Evolutionary conservation across 2,113 vertebrate genomes (phyloP), one percentile per base, ranked within the genome.

Genomic region (Plotosus lineatus): DNA sequence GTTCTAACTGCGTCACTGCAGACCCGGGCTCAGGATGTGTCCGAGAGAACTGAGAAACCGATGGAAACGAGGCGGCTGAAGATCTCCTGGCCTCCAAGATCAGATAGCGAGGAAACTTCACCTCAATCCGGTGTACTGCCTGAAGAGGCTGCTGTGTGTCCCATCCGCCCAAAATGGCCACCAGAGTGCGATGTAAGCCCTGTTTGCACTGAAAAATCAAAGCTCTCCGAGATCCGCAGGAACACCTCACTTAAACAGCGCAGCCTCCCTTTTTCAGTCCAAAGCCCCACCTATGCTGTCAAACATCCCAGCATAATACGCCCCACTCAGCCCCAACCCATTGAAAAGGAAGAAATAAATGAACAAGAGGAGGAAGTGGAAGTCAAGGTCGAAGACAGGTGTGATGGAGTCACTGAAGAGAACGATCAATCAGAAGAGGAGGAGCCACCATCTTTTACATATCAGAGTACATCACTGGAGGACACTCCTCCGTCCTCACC

Each of bases 61-160:
- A 90, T 94, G 0, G 97, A 98, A 88, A 94, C 95, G 1, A 95
- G 97, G 74, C 93, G 96, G 83, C 88, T 99, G 50, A 95, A 93
- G 79, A 97, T 99, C 3, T 96, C 96, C 82, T 99, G 97, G 97
- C 97, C 97, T 0, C 97, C 97, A 0, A 93, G 92, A 4, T 65
- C 84, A 0, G 92, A 91, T 46, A 46, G 26, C 86, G 89, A 42
- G 71, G 73, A 51, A 38, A 44, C 53, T 2, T 79, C 66, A 77
- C 51, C 60, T 78, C 81, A 91, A 85, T 84, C n/a, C 81, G 53
- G 53, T 90, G 82, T 90, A 91, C 15, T 69, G 38, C 0, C 81
- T 0, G 96, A 96, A 21, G 92, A 88, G 0, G 88, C 93, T 75
- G 90, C 90, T 65, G 90, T 93, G 4, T 91, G 90, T 83, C 85